phyloP scores from a whole-genome alignment of 2,888 invertebrate species.

The Drosophila picticornis region DNA sequence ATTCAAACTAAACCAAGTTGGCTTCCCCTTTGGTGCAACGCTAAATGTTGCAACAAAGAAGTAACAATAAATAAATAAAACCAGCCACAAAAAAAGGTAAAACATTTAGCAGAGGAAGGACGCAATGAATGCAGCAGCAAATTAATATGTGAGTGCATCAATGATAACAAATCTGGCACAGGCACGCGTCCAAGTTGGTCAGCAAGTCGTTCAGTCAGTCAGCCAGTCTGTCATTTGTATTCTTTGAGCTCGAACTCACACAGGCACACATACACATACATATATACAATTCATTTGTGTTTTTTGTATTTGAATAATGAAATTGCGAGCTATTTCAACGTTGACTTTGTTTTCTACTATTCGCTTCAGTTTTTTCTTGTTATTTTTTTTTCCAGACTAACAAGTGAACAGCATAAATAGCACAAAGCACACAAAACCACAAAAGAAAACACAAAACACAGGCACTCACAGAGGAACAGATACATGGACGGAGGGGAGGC shows the following conservation, averaged over 20 bases:
- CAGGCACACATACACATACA: background rate
- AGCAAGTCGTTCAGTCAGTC: conserved; percentile 28
- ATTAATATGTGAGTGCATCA: conserved; percentile 27
- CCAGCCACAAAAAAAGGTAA: conserved; percentile 7
- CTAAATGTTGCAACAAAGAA: conserved; percentile 36
- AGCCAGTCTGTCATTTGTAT: conserved; percentile 25
- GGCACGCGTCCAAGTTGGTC: conserved; percentile 26
- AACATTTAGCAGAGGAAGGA: conserved; percentile 19
- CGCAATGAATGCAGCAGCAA: conserved; percentile 30
- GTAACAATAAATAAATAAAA: conserved; percentile 3
- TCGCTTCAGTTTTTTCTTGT: conserved; percentile 12
- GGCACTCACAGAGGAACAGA: conserved; percentile 2
- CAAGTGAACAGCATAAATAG: conserved; percentile 56
- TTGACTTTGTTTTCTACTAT: conserved; percentile 34
- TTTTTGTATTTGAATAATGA: conserved; percentile 66
- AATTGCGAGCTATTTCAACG: conserved; percentile 64
- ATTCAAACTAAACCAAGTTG: conserved; percentile 21
- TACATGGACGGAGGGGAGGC: conserved; percentile 1
- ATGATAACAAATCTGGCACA: conserved; percentile 24
- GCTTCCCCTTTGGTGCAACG: conserved; percentile 30
- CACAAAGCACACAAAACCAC: conserved; percentile 61
- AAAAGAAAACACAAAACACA: conserved; percentile 21
- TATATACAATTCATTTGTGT: conserved; percentile 34
- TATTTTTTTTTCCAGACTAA: conserved; percentile 26
- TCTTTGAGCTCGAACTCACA: conserved; percentile 16